Percentiles rank a stretch among this genome's conserved stretches.
These are phyloP conservation scores for Nymphalis io DNA, from an alignment of 1,140 invertebrate species.

Conservation along the genomic window DNA sequence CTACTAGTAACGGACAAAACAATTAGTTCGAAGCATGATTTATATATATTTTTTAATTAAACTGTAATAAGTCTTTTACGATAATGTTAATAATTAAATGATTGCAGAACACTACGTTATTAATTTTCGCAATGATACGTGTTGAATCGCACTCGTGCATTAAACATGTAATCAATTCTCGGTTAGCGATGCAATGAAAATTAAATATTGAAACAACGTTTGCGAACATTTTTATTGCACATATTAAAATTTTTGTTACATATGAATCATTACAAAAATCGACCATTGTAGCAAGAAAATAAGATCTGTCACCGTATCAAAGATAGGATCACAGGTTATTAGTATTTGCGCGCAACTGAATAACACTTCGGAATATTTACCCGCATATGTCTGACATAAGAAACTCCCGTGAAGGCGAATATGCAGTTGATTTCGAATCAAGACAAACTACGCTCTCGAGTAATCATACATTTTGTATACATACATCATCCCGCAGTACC, in stretches of 20 bases:
- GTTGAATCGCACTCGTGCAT: no score
- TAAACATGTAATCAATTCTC: neutral
- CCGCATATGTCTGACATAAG: slow-evolving; percentile 5
- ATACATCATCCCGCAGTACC: neutral
- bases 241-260: no score
- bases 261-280: no score
- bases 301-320: slow-evolving; percentile 12
- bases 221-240: neutral
- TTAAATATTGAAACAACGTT: slow-evolving; percentile 8
- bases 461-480: neutral
- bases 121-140: no score
- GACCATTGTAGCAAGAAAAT: no score
- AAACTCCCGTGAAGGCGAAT: slow-evolving; percentile 9
- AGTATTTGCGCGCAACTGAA: slow-evolving; percentile 13
- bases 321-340: slow-evolving; percentile 17
- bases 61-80: no score
- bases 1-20: no score
- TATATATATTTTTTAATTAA: no score
- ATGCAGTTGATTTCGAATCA: neutral
- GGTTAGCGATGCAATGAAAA: neutral
- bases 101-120: no score
- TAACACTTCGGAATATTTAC: slow-evolving; percentile 16
- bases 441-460: neutral
- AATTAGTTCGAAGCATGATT: no score
- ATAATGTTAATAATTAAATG: no score